These are phyloP conservation scores for Aythya baeri DNA, from an alignment of 2,113 vertebrate genomes.

Conservation along the genomic window DNA sequence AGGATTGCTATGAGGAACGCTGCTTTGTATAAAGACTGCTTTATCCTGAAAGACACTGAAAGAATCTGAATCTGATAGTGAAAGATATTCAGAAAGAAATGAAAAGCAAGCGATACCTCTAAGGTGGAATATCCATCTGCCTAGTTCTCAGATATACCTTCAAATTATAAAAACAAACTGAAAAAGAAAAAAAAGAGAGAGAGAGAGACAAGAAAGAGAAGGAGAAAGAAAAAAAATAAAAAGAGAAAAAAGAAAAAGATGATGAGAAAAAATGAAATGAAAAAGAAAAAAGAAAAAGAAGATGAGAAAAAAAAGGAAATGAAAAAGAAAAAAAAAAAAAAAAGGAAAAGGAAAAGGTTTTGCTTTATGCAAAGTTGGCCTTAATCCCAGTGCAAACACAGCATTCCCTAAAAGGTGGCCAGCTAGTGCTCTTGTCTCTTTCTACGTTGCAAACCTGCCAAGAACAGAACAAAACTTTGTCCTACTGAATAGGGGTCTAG, in stretches of 20 bases:
- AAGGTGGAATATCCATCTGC: background rate
- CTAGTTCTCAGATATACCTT: background rate
- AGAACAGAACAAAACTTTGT: background rate
- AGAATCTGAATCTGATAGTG: background rate
- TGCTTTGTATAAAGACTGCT: conserved; percentile 33
- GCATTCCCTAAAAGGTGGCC: background rate
- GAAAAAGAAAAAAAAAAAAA: background rate
- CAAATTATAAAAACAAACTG: background rate
- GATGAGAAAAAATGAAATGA: too few relatives aligned
- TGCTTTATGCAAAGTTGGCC: background rate
- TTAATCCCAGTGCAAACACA: background rate
- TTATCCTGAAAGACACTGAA: background rate
- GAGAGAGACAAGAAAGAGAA: too few relatives aligned
- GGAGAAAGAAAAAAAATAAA: too few relatives aligned
- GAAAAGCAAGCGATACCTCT: background rate
- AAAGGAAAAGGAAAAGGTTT: background rate
- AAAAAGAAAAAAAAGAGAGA: background rate
- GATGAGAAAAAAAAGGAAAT: too few relatives aligned
- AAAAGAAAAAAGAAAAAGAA: background rate
- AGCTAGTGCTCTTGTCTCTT: background rate
- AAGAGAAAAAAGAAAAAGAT: too few relatives aligned
- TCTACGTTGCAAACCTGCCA: background rate
- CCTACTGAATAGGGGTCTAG: background rate
- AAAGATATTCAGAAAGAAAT: background rate
- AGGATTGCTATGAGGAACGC: conserved; percentile 18